Evolutionary conservation across 2,888 invertebrate genomes (phyloP), one percentile per base, ranked within the genome.

Genomic region (Drosophila nigricruria): DNA sequence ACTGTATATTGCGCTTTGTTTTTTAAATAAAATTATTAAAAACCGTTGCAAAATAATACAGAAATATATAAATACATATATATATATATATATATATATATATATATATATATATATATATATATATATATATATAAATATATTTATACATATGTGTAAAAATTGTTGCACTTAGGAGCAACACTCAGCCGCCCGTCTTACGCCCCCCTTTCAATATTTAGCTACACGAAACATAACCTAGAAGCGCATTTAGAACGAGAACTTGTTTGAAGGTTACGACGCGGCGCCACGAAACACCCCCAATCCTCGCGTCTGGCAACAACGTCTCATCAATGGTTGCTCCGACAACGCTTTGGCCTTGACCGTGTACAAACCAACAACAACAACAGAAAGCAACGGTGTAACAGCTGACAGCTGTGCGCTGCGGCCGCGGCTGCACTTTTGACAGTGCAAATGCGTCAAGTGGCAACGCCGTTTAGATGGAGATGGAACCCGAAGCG

Each of bases 381-480:
- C 62, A 74, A 72, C 62, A 73, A 70, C 52, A 52, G 38, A 72
- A 47, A 74, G 47, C 68, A 68, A 82, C 81, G 75, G 78, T 79
- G 75, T 71, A 83, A 83, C 84, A 84, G 84, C 84, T 84, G 86
- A 85, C 83, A 82, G 70, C 80, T 82, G 83, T 78, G 85, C 64
- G 40, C 63, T 47, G 23, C 32, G 56, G 14, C 57, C 73, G 77
- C 77, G 56, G 14, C 57, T 77, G 77, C 77, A 77, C 66, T 77
- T 77, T 70, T 67, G 56, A 60, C 62, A 38, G 60, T 66, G 64
- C 53, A 70, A 77, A 52, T 66, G 70, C 70, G 77, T 73, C 63
- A 70, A 64, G 77, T 77, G 77, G 77, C 77, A 77, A 77, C 77
- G 58, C 77, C 40, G 54, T 58, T 32, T 45, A 25, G 47, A 52